These are phyloP conservation scores for Acrocephalus kingi DNA, from an alignment of 2,113 vertebrate genomes.

Conservation along the genomic window DNA sequence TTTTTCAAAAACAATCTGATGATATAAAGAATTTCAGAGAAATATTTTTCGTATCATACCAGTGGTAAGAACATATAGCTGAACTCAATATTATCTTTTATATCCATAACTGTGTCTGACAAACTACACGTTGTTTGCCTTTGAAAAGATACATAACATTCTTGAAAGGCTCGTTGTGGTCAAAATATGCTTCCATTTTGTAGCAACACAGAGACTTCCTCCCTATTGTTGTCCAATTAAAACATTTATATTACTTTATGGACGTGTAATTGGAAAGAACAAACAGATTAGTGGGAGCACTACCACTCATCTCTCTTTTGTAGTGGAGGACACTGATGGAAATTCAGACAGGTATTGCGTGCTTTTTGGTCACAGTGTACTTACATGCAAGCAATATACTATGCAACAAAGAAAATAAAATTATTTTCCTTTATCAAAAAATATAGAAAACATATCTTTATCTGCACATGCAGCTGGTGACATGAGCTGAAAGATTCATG, in stretches of 20 bases:
- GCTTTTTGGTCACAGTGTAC: background rate
- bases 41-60: background rate
- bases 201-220: background rate
- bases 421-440: background rate
- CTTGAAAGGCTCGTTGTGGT: background rate
- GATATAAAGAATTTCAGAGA: background rate
- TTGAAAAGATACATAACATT: background rate
- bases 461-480: background rate
- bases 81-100: background rate
- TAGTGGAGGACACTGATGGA: background rate
- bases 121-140: background rate
- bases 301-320: background rate
- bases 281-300: background rate
- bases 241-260: constrained; percentile 10
- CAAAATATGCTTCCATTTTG: background rate
- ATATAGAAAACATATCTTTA: background rate
- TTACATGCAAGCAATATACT: background rate
- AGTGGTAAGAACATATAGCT: background rate
- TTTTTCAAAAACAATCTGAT: background rate
- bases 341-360: background rate
- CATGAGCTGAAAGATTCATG: background rate
- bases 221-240: background rate
- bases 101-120: background rate
- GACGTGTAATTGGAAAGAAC: background rate
- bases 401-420: background rate